These are phyloP conservation scores for Ditylenchus dipsaci DNA, from an alignment of 1,140 invertebrate species.

Conservation along the genomic window DNA sequence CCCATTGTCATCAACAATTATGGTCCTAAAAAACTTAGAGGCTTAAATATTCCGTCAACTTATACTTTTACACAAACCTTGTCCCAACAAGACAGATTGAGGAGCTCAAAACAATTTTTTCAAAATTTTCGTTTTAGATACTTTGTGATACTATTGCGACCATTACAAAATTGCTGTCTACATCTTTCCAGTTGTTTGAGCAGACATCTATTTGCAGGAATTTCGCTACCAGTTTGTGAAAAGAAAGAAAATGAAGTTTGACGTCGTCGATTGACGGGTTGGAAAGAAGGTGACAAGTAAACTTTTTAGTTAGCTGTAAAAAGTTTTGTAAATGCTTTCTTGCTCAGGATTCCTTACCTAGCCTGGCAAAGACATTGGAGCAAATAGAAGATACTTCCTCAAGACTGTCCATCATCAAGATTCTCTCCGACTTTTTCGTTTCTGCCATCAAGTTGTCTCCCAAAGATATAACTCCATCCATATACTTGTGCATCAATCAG, in stretches of 20 bases:
- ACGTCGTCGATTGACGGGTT: conserved; percentile 13
- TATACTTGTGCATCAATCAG: conserved; percentile 92
- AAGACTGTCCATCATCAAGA: conserved; percentile 86
- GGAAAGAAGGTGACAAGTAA: conserved; percentile 43
- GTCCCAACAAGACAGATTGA: background rate
- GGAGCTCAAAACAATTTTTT: background rate
- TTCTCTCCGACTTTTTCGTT: conserved; percentile 80
- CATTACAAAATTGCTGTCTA: background rate
- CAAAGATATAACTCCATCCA: conserved; percentile 77
- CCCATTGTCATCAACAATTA: too few species aligned
- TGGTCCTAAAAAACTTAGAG: too few species aligned
- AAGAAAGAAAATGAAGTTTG: conserved; percentile 1
- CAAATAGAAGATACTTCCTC: conserved; percentile 81
- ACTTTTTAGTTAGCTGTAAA: background rate
- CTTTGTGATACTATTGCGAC: background rate
- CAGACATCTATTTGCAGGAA: background rate
- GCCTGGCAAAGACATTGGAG: conserved; percentile 85
- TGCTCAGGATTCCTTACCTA: conserved; percentile 79
- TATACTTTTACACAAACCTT: background rate
- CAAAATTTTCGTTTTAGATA: background rate
- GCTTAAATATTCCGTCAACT: too few species aligned
- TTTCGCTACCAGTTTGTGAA: background rate
- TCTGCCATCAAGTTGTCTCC: conserved; percentile 67
- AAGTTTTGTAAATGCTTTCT: conserved; percentile 2
- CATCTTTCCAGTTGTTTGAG: background rate